Base-by-base conservation (phyloP, 2,888 invertebrate species). In the Rhagium mordax region DNA sequence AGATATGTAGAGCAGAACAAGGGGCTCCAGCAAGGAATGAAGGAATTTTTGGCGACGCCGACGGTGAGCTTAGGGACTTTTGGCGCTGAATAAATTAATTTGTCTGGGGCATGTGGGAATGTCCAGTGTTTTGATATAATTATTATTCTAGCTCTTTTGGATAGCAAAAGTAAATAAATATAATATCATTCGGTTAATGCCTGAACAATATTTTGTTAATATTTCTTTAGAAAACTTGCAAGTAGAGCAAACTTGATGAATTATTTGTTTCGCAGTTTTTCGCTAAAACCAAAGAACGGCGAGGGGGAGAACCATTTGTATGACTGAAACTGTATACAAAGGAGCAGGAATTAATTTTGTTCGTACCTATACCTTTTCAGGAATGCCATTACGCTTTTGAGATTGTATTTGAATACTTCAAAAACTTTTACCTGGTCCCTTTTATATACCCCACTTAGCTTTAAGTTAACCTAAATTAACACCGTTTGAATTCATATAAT, bases 381-480 rank as follows among this genome's bases (percentile, higher is more conserved):
- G 15, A 57, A 24, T 24, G 27, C 55, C 55, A 57, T 57, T 57
- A 57, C 3, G n/a, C 15, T n/a, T 24, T 57, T 27, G 27, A n/a
- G 7, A n/a, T 24, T 15, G n/a, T 21, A 24, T 53, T 53, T 24
- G 53, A 53, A 53, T 20, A 57, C 55, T 27, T 24, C 55, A 27
- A 57, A 57, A 57, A 24, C 27, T 57, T 57, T 57, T 55, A 21
- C 55, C 55, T 55, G 24, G 13, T n/a, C 55, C 15, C 27, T 18
- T 33, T 29, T 33, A 24, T 33, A 3, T 33, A 3, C 18, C 13
- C 6, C 15, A 3, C 59, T 59, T n/a, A n/a, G 24, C 6, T 4
- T 16, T 33, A 13, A 59, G 33, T 24, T 27, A 59, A 7, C 29
- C 41, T 41, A 41, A 41, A 59, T 33, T 24, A 59, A 59, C 59